Percentiles rank a stretch among this genome's conserved stretches.
These are phyloP conservation scores for Himalopsyche anomala DNA, from an alignment of 2,888 invertebrate genomes.

Conservation along the genomic window DNA sequence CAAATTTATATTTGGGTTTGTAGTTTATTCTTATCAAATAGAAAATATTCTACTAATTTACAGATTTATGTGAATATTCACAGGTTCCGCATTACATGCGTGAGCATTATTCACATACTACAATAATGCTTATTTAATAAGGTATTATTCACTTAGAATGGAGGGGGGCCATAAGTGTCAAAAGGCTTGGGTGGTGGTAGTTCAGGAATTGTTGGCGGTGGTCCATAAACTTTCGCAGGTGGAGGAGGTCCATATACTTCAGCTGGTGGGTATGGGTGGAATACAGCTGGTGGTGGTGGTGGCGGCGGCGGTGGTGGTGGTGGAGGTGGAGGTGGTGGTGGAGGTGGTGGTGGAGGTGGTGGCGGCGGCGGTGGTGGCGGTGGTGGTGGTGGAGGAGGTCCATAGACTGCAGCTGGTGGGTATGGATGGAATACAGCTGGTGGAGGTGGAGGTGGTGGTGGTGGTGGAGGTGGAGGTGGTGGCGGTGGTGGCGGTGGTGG, in stretches of 20 bases:
- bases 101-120: not conserved
- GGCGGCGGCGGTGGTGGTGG: slow-evolving; percentile 65
- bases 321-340: slow-evolving; percentile 64
- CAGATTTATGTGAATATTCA: slow-evolving; percentile 23
- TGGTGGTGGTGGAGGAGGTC: slow-evolving; percentile 60
- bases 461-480: slow-evolving; percentile 54
- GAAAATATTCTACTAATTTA: slow-evolving; percentile 24
- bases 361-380: slow-evolving; percentile 60
- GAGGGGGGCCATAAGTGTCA: slow-evolving; percentile 63
- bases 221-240: slow-evolving; percentile 62
- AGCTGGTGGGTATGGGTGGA: slow-evolving; percentile 55
- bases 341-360: slow-evolving; percentile 64
- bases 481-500: slow-evolving; percentile 54
- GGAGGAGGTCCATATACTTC: slow-evolving; percentile 52
- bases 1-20: not conserved
- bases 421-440: slow-evolving; percentile 49
- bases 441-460: slow-evolving; percentile 53
- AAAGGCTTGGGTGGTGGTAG: slow-evolving; percentile 65
- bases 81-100: slow-evolving; percentile 23
- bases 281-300: slow-evolving; percentile 48
- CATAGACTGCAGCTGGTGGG: too few species aligned
- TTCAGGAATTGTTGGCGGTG: slow-evolving; percentile 62
- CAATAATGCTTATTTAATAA: not conserved
- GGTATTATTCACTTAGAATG: not conserved
- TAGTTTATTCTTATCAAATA: slow-evolving; percentile 16